These are phyloP conservation scores for Pedetes capensis DNA, from an alignment of 2,113 vertebrate species.

Conservation along the genomic window DNA sequence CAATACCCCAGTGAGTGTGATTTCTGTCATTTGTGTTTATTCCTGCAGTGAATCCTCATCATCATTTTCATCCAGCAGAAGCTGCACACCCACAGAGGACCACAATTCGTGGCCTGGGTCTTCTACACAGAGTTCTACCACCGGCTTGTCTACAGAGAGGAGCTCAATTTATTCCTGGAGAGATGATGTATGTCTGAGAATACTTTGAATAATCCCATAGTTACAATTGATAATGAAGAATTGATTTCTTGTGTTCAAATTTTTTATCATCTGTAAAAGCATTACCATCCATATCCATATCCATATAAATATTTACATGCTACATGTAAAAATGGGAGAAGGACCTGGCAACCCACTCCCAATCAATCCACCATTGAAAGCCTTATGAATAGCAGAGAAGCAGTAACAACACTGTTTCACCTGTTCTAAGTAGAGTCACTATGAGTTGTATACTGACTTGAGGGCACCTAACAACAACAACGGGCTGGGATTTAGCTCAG, in stretches of 20 bases:
- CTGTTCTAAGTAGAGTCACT: no score
- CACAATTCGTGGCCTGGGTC: conserved; percentile 81
- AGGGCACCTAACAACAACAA: no score
- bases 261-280: not conserved
- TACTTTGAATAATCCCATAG: not conserved
- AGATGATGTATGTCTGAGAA: conserved; percentile 85
- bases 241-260: not conserved
- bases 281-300: not conserved
- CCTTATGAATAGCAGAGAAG: no score
- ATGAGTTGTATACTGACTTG: no score
- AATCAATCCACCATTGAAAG: no score
- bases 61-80: conserved; percentile 72
- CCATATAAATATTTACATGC: not conserved
- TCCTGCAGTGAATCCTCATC: conserved; percentile 76
- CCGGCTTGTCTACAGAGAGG: conserved; percentile 86
- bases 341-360: no score
- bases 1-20: fast-evolving
- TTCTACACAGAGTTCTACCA: conserved; percentile 82
- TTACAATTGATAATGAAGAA: not conserved
- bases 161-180: conserved; percentile 90
- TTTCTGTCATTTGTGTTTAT: not conserved
- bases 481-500: no score
- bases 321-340: no score
- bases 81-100: conserved; percentile 73
- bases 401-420: no score